Evolutionary conservation across 2,113 vertebrate species (phyloP).

Genomic region (Grammomys surdaster): DNA sequence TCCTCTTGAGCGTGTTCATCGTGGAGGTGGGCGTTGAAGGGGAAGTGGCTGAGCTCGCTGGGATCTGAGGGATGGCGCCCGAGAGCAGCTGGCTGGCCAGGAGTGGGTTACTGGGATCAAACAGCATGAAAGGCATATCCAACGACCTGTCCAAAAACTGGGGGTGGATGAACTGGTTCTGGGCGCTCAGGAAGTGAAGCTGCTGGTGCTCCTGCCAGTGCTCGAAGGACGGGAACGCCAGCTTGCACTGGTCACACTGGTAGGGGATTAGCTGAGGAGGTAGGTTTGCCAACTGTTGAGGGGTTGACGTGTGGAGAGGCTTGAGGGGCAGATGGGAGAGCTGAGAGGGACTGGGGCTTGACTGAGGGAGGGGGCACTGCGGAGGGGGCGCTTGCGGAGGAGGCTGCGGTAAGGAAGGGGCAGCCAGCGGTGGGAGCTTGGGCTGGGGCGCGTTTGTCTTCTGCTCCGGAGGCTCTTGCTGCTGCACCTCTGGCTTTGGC

Average conservation of each 20-base stretch:
- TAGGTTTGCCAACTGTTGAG: slow-evolving; percentile 92
- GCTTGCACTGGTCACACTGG: slow-evolving; percentile 99
- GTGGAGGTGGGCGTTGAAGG: slow-evolving; percentile 96
- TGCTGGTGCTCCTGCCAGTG: slow-evolving; percentile 99
- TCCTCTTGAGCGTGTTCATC: slow-evolving; percentile 98
- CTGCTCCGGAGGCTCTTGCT: slow-evolving; percentile 91
- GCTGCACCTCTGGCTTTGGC: slow-evolving; percentile 95
- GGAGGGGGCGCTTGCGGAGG: slow-evolving; percentile 87
- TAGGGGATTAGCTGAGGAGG: slow-evolving; percentile 97
- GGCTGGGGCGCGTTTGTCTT: slow-evolving; percentile 89
- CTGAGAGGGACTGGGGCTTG: slow-evolving; percentile 93
- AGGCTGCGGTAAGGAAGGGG: slow-evolving; percentile 92
- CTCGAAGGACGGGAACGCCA: slow-evolving; percentile 98
- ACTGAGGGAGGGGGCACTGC: slow-evolving; percentile 92
- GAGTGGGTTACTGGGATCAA: slow-evolving; percentile 98
- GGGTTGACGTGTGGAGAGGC: slow-evolving; percentile 92
- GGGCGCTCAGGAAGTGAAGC: slow-evolving; percentile 97
- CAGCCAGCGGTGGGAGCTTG: slow-evolving; percentile 92
- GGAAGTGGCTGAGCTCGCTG: slow-evolving; percentile 95
- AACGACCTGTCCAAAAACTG: slow-evolving; percentile 97
- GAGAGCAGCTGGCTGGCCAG: slow-evolving; percentile 96
- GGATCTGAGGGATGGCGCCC: slow-evolving; percentile 95
- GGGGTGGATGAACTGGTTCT: slow-evolving; percentile 99
- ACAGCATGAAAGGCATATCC: slow-evolving; percentile 99
- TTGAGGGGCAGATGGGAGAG: slow-evolving; percentile 94